Base-by-base conservation (phyloP, 2,888 invertebrate genomes). In the Elgonia sp. region DNA sequence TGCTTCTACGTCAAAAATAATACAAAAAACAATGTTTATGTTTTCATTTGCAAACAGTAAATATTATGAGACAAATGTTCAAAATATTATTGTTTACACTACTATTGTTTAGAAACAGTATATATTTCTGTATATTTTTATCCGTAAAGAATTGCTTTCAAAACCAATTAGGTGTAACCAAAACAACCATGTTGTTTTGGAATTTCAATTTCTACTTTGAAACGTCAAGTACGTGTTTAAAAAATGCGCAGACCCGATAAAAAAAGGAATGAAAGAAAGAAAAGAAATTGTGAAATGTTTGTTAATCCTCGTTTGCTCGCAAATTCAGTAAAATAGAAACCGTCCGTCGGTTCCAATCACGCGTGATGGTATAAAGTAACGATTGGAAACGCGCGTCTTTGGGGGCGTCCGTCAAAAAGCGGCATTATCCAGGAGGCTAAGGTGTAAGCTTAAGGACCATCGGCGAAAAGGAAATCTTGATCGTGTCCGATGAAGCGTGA, bases 401-500 rank as follows among this genome's bases (percentile, higher is more conserved):
- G 40, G 53, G 65, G 50, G 62, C n/a, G 65, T 77, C 46, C 42
- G 21, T 21, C 37, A 42, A 63, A 55, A 29, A 20, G 10, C 39
- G 50, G 69, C 60, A 80, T 80, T 81, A 62, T 77, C 70, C 21
- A 9, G 55, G 50, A 53, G 16, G 16, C 50, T 6, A 84, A 79
- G 75, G 87, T 87, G 84, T 83, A 89, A 83, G 82, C 84, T 88
- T 81, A 86, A 85, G 88, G 69, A 73, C 65, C 79, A 80, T 87
- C 72, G 84, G 77, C 75, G 62, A 87, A 89, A 87, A 89, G 89
- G 84, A 90, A 90, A 92, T 92, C 92, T 91, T 91, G 92, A 92
- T 93, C 92, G 91, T 82, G 90, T 85, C 90, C 91, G 92, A 93
- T 92, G 92, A 90, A 91, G 90, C 92, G 90, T 91, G 87, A 90